A percentile compares a stretch with the other conserved stretches of the same genome.
Evolutionary conservation across 2,797 vertebrate species (phyloP).

Genomic region (Acridotheres tristis): DNA sequence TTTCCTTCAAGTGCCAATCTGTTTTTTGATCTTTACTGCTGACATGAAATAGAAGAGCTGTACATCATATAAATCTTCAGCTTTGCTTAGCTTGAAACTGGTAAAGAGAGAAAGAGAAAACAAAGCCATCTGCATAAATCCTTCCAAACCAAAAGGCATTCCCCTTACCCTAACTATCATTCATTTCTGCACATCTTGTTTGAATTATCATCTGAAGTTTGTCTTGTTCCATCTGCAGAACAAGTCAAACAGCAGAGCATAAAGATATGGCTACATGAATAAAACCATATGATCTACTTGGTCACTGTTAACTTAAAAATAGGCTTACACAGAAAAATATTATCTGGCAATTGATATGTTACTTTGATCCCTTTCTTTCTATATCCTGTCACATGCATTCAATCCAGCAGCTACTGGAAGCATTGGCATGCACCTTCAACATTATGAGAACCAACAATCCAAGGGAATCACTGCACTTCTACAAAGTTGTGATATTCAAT

Average conservation of each 20-base stretch:
- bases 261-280: constrained; percentile 72
- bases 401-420: constrained; percentile 64
- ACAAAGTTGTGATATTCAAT: background rate
- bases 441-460: background rate
- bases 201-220: constrained; percentile 74
- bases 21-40: constrained; percentile 68
- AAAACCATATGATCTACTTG: constrained; percentile 74
- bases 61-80: constrained; percentile 68
- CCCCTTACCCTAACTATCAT: constrained; percentile 64
- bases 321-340: constrained; percentile 68
- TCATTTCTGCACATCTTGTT: constrained; percentile 78
- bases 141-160: constrained; percentile 70
- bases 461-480: background rate
- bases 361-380: constrained; percentile 74
- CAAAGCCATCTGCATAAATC: constrained; percentile 75
- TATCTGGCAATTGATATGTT: constrained; percentile 68
- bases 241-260: constrained; percentile 62
- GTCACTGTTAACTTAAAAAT: constrained; percentile 62
- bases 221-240: constrained; percentile 75
- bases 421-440: background rate
- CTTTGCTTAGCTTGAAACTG: constrained; percentile 61
- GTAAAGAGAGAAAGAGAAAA: constrained; percentile 74
- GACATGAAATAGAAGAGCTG: constrained; percentile 62
- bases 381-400: constrained; percentile 62
- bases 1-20: constrained; percentile 49